Evolutionary conservation across 2,888 invertebrate species (phyloP), one percentile per base, ranked within the genome.

Genomic region (Tanytarsus gracilentus): DNA sequence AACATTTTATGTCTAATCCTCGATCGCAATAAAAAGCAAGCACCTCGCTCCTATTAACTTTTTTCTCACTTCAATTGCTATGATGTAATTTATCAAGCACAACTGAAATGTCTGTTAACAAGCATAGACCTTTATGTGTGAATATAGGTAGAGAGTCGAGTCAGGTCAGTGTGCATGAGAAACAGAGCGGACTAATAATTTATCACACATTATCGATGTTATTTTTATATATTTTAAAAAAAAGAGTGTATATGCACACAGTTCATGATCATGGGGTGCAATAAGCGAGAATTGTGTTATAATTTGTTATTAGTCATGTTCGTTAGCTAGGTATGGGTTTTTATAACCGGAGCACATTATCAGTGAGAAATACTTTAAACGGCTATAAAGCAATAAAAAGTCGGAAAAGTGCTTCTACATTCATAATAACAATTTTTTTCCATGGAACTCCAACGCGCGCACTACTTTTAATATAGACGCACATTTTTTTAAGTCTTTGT

Each of bases 31-130:
- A n/a, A n/a, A n/a, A n/a, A n/a, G n/a, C n/a, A n/a, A n/a, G n/a
- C n/a, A n/a, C n/a, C n/a, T n/a, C n/a, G n/a, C n/a, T n/a, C n/a
- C n/a, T n/a, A n/a, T n/a, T n/a, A n/a, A n/a, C n/a, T n/a, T 44
- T 44, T 40, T 40, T 44, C 21, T 44, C 44, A 44, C 44, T 18
- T 40, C 18, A 40, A n/a, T n/a, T n/a, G 40, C 11, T 44, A 18
- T 56, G 53, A 36, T 55, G 40, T 58, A 58, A 58, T 48, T 58
- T 58, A 55, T 58, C 30, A 58, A 44, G 44, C 18, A 44, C 18
- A 33, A 33, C 9, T 33, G 33, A 8, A 11, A 44, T 44, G 18
- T 7, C 18, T 44, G 16, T 44, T 44, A 44, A 44, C 44, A 44
- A 44, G 44, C 18, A 23, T 18, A 44, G n/a, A 36, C 5, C 1